Conservation (phyloP, 2,888 invertebrate genomes). For the Slavum lentiscoides region DNA sequence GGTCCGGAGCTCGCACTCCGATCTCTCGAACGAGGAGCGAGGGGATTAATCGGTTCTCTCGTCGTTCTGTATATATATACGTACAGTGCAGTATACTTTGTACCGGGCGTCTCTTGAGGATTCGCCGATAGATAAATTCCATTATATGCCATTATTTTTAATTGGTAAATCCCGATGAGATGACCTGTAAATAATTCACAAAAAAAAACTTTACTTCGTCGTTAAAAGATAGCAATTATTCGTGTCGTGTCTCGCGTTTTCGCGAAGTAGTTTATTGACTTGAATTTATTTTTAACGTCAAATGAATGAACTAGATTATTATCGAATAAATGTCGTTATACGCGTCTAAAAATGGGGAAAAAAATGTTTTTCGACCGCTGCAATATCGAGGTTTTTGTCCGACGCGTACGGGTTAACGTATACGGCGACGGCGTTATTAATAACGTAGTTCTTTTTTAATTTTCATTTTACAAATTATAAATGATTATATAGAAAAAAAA, state of each 20-base stretch:
- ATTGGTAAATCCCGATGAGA: neutral
- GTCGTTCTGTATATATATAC: slow-evolving; percentile 8
- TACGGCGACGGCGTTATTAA: too few relatives aligned
- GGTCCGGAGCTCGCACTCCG: too few relatives aligned
- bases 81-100: neutral
- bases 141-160: neutral
- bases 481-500: slow-evolving; percentile 15
- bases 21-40: neutral
- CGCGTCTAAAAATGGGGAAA: too few relatives aligned
- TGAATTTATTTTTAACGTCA: neutral
- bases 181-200: neutral
- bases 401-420: too few relatives aligned
- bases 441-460: neutral
- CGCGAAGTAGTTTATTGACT: neutral
- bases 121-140: neutral
- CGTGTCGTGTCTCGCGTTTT: neutral
- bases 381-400: too few relatives aligned
- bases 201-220: neutral
- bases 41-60: slow-evolving; percentile 20
- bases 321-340: neutral
- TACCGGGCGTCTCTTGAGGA: neutral
- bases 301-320: neutral
- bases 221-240: neutral
- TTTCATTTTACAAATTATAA: neutral
- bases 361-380: too few relatives aligned